Base-by-base conservation (phyloP, 2,797 vertebrate species). In the Paramormyrops hopkinsi region DNA sequence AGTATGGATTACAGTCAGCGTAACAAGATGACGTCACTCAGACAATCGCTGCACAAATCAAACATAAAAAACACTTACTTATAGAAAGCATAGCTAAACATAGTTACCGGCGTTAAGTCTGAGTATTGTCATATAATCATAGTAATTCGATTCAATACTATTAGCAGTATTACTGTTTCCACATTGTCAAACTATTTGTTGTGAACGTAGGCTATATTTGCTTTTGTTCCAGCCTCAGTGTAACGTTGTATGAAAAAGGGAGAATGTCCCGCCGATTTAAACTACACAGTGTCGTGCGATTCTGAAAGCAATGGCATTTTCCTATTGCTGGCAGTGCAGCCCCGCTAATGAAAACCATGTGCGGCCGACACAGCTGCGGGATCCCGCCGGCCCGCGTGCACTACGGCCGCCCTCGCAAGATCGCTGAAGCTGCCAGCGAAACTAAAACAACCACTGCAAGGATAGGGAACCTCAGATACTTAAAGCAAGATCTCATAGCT, bases 281-380 rank as follows among this genome's bases (percentile, higher is more conserved):
- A 82, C 76, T 46, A 46, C 73, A n/a, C 41, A 82, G 41, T 46
- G 76, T 76, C 48, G 41, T 88, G 87, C 62, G 59, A 14, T 73
- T 82, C 76, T 82, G 76, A 82, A 82, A 46, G 76, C 41, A 82
- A 82, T 44, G 51, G 73, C 69, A 41, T 53, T 56, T 82, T 82
- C 48, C 50, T 76, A 88, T n/a, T 7, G 3, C 88, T 76, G 29
- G 51, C 53, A 76, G 50, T 88, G 37, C 33, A 88, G 33, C 73
- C 19, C 88, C 5, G 69, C 51, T 82, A 82, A 88, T 88, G 48
- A 88, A 73, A 88, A 82, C 50, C 88, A 82, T 79, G 33, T 85
- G 79, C 82, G 8, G 54, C 76, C 62, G 54, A 56, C 22, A 37
- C 33, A 82, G 51, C n/a, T 33, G 76, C 44, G 41, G 79, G 56